Base-by-base conservation (phyloP, 2,797 vertebrate genomes). In the Sebastes iracundus region DNA sequence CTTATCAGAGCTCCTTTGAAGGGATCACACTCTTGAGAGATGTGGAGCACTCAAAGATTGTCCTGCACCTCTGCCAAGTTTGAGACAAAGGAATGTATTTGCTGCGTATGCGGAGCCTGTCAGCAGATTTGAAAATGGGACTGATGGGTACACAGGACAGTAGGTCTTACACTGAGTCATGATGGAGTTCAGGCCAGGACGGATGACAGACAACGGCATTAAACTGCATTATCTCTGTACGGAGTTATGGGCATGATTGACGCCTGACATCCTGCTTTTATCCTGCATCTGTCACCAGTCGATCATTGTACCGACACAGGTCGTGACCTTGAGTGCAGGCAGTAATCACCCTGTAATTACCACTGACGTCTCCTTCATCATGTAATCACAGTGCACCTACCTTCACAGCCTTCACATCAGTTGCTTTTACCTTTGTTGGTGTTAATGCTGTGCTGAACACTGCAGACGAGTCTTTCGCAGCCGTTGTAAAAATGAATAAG, bases 1-100 rank as follows among this genome's bases (percentile, higher is more conserved):
- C 84, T 94, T 92, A 91, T 91, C 90, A 87, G 80, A 92, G 71
- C 68, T 84, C 77, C 78, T 90, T 84, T 92, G 83, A 90, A 81
- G 71, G 82, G 88, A 89, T 92, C 87, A 79, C 59, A 79, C 85
- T 83, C 65, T 56, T 80, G 76, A 87, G 84, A 84, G 86, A 87
- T 89, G 74, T 77, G 66, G 60, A 76, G 49, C 75, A 79, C 83
- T 89, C 78, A 82, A 85, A 84, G 72, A 89, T 89, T 87, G 72
- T 72, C 79, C 84, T 75, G 79, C 71, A 83, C 62, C 59, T 88
- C 46, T 81, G 87, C 87, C 87, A 91, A 85, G 65, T 88, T 83
- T 77, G 55, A 90, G 84, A 92, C 77, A 90, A 89, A 88, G 72
- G 42, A 79, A 22, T 78, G 65, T 79, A 80, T 87, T 81, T 86